Conservation (phyloP, 2,888 invertebrate species). For the Cenopis cana region DNA sequence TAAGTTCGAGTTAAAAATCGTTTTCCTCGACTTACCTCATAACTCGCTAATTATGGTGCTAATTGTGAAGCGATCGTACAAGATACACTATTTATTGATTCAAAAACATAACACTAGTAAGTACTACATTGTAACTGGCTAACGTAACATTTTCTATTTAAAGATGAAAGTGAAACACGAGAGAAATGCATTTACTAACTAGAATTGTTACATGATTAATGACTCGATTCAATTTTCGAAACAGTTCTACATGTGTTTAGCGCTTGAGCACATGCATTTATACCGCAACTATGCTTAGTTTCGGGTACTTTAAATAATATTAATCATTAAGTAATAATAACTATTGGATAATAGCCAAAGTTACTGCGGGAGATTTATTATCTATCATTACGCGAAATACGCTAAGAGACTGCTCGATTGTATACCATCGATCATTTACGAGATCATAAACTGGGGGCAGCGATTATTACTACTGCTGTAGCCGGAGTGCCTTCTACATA, state of each 20-base stretch:
- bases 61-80: conserved; percentile 33
- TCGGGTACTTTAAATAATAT: conserved; percentile 52
- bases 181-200: conserved; percentile 16
- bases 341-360: conserved; percentile 63
- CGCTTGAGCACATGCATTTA: conserved; percentile 40
- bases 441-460: conserved; percentile 52
- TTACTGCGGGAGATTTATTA: conserved; percentile 59
- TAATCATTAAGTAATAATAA: conserved; percentile 66
- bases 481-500: conserved; percentile 30
- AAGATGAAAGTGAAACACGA: conserved; percentile 37
- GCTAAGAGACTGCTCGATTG: conserved; percentile 54
- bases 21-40: conserved; percentile 25
- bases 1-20: conserved; percentile 32
- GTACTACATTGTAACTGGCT: conserved; percentile 23
- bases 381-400: conserved; percentile 55
- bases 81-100: conserved; percentile 20
- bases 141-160: conserved; percentile 30
- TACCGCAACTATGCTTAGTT: conserved; percentile 55
- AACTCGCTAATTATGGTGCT: conserved; percentile 30
- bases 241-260: conserved; percentile 19
- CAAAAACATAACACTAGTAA: conserved; percentile 21
- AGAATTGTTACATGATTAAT: conserved; percentile 36
- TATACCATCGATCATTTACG: conserved; percentile 54
- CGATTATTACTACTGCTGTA: conserved; percentile 50
- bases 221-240: conserved; percentile 22